Evolutionary conservation across 2,888 invertebrate species (phyloP).

Genomic region (Plebejus argus): DNA sequence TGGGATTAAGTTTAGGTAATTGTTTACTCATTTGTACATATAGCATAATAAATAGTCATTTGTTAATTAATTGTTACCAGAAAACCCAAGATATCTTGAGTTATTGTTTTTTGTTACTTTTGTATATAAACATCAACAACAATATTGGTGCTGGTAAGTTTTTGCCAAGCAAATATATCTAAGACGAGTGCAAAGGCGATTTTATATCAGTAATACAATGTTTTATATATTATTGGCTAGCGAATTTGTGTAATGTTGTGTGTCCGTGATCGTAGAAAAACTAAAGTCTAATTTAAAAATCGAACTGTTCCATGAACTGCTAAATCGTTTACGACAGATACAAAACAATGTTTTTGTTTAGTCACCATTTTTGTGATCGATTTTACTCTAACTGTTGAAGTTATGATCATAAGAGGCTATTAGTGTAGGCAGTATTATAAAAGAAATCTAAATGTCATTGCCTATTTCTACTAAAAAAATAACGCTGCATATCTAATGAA

Average conservation of each 20-base stretch:
- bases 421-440: constrained; percentile 22
- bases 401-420: constrained; percentile 34
- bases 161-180: constrained; percentile 39
- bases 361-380: constrained; percentile 28
- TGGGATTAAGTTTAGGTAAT: constrained; percentile 71
- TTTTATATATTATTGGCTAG: constrained; percentile 45
- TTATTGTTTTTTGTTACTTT: constrained; percentile 46
- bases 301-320: not conserved
- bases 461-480: constrained; percentile 29
- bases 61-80: constrained; percentile 73
- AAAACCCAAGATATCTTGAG: constrained; percentile 53
- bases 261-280: constrained; percentile 2
- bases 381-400: constrained; percentile 17
- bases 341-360: constrained; percentile 18
- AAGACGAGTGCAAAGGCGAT: constrained; percentile 66
- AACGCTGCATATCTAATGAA: not conserved
- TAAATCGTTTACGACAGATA: constrained; percentile 21
- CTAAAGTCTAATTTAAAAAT: not conserved
- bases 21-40: constrained; percentile 57
- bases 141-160: constrained; percentile 43
- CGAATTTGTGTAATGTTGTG: constrained; percentile 45
- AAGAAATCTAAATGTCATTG: not conserved
- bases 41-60: constrained; percentile 66
- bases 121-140: constrained; percentile 44
- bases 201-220: constrained; percentile 37